These are phyloP conservation scores for Phrynosoma platyrhinos DNA, from an alignment of 2,113 vertebrate species.

Conservation along the genomic window DNA sequence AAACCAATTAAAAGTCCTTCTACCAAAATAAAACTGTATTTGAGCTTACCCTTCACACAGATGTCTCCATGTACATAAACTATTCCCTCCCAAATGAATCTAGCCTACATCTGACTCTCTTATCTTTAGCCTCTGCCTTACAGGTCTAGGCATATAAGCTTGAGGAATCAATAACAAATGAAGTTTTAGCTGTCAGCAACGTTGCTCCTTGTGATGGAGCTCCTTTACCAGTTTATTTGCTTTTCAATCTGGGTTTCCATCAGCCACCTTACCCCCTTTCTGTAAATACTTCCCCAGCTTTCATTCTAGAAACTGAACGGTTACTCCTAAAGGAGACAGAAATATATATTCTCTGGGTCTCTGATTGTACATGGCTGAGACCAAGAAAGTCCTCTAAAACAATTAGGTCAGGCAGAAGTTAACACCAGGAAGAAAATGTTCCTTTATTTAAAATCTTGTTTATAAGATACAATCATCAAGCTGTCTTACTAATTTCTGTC, in stretches of 20 bases:
- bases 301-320: too few relatives aligned
- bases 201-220: neutral
- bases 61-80: neutral
- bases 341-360: too few relatives aligned
- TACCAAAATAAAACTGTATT: slow-evolving; percentile 20
- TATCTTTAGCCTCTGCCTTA: neutral
- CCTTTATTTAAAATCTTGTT: too few relatives aligned
- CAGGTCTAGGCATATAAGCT: neutral
- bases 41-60: slow-evolving; percentile 1
- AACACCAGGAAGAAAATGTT: too few relatives aligned
- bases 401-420: too few relatives aligned
- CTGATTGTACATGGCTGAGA: too few relatives aligned
- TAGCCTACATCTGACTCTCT: neutral
- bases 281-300: neutral
- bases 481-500: too few relatives aligned
- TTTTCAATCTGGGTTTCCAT: neutral
- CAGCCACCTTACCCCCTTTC: neutral
- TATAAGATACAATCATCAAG: too few relatives aligned
- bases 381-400: too few relatives aligned
- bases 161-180: neutral
- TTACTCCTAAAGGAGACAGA: too few relatives aligned
- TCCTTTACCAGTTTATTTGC: neutral
- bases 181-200: neutral
- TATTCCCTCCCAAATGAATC: neutral
- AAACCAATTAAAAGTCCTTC: slow-evolving; percentile 65